phyloP scores from a whole-genome alignment of 2,113 vertebrate genomes.

The Myrmecobius fasciatus region DNA sequence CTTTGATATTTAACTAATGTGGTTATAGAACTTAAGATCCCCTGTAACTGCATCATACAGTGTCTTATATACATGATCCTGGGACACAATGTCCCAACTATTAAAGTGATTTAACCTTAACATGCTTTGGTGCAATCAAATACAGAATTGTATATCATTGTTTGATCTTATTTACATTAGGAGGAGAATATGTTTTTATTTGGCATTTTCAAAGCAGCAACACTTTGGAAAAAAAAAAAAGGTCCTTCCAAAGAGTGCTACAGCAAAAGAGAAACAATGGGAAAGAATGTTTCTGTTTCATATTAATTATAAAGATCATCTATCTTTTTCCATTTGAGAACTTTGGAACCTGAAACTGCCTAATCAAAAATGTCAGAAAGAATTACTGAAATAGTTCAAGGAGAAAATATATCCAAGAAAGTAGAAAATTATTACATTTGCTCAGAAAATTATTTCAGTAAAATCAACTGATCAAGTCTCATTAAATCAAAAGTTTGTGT shows the following conservation, averaged over 20 bases:
- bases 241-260: not conserved
- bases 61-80: slow-evolving; percentile 6
- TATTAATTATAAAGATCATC: not conserved
- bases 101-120: slow-evolving; percentile 62
- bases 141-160: slow-evolving; percentile 75
- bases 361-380: not conserved
- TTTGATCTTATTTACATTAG: slow-evolving; percentile 43
- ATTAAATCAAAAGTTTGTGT: not conserved
- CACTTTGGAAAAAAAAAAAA: not conserved
- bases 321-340: not conserved
- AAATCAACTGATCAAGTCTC: not conserved
- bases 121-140: slow-evolving; percentile 55
- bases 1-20: slow-evolving; percentile 54
- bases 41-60: slow-evolving; percentile 43
- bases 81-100: slow-evolving; percentile 70
- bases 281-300: not conserved
- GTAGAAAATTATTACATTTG: not conserved
- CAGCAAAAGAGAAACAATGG: not conserved
- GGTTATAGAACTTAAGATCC: slow-evolving; percentile 51
- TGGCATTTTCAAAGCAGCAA: not conserved
- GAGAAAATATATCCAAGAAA: not conserved
- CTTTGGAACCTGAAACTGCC: not conserved
- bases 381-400: not conserved
- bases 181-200: slow-evolving; percentile 40
- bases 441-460: not conserved